Conservation (phyloP, 2,888 invertebrate genomes). For the Troides oblongomaculatus region DNA sequence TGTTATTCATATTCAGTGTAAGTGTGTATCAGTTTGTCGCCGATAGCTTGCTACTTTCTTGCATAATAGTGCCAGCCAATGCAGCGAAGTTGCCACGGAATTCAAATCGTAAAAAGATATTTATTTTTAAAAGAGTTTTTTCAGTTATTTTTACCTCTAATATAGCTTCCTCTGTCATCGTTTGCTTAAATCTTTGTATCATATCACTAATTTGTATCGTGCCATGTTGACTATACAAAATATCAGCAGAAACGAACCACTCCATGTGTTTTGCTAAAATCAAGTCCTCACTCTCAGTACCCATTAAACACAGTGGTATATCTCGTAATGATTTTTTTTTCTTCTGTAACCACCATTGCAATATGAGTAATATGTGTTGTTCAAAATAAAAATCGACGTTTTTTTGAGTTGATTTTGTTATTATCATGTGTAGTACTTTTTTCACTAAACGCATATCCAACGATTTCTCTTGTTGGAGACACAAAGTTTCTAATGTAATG, state of each 20-base stretch:
- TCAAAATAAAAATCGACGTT: constrained; percentile 56
- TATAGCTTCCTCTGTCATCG: constrained; percentile 40
- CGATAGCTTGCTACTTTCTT: no score
- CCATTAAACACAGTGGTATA: constrained; percentile 67
- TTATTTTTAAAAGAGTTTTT: neutral
- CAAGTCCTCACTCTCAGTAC: constrained; percentile 49
- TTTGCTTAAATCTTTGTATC: constrained; percentile 36
- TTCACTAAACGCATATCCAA: constrained; percentile 62
- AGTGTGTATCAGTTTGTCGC: no score
- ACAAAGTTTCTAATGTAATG: constrained; percentile 75
- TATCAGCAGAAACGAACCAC: constrained; percentile 68
- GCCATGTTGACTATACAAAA: constrained; percentile 61
- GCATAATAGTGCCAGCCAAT: no score
- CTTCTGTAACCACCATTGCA: constrained; percentile 72
- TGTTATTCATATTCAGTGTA: no score
- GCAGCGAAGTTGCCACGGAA: no score
- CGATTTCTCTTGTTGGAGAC: constrained; percentile 74
- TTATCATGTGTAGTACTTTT: constrained; percentile 66
- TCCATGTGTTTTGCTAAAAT: constrained; percentile 70
- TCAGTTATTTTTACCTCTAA: constrained; percentile 47
- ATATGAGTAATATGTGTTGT: constrained; percentile 68
- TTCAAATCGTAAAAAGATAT: neutral
- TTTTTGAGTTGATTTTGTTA: constrained; percentile 44
- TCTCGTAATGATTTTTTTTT: constrained; percentile 55
- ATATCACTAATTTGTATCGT: constrained; percentile 49